Evolutionary conservation across 2,113 vertebrate genomes (phyloP).

Genomic region (Salminus brasiliensis): DNA sequence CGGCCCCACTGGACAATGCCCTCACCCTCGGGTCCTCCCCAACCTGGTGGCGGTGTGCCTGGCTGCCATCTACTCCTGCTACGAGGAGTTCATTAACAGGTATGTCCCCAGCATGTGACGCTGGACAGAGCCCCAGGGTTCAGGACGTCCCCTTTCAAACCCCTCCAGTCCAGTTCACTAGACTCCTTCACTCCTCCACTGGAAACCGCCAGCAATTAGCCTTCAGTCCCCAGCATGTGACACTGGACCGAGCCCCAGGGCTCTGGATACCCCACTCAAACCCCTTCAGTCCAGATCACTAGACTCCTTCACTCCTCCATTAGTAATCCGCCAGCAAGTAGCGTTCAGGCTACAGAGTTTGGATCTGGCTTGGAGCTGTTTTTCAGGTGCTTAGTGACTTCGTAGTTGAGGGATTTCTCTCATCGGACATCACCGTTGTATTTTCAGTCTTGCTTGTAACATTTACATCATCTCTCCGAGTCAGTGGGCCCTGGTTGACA

Average conservation of each 20-base stretch:
- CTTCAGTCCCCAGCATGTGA: neutral
- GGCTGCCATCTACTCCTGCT: conserved; percentile 98
- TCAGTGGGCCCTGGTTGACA: neutral
- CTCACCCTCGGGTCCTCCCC: conserved; percentile 96
- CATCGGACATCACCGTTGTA: neutral
- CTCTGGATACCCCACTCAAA: neutral
- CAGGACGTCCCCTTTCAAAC: neutral
- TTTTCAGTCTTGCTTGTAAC: conserved; percentile 29
- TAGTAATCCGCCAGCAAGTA: neutral
- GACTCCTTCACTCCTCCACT: neutral
- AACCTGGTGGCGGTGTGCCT: conserved; percentile 98
- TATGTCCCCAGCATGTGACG: conserved; percentile 66
- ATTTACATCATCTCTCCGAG: conserved; percentile 38
- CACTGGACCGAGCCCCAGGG: neutral
- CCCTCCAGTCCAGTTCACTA: neutral
- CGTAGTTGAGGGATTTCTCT: neutral
- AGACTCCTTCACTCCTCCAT: neutral
- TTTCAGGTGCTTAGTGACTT: neutral
- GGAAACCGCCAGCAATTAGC: neutral
- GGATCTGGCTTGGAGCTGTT: neutral
- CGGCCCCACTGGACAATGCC: conserved; percentile 95
- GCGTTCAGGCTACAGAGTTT: neutral
- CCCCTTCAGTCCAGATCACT: neutral
- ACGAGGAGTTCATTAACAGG: conserved; percentile 99
- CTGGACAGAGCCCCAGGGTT: neutral